These are phyloP conservation scores for Petaurus breviceps DNA, from an alignment of 2,113 vertebrate species.

Conservation along the genomic window DNA sequence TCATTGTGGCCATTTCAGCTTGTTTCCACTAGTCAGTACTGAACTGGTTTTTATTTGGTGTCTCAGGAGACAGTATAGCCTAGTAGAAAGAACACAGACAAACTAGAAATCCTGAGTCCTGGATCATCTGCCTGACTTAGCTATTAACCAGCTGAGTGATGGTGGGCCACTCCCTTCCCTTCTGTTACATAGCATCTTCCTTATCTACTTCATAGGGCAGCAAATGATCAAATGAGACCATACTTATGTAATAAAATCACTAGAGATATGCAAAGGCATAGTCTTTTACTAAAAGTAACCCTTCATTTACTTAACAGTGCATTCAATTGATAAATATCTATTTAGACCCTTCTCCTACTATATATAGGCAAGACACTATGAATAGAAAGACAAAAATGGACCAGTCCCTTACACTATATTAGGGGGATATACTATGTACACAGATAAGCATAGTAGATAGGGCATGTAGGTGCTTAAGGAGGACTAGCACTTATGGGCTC, in stretches of 20 bases:
- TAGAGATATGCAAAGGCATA: background rate
- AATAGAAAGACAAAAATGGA: constrained; percentile 36
- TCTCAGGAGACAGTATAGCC: constrained; percentile 26
- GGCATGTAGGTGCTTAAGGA: no score
- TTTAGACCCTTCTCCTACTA: background rate
- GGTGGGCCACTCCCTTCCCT: background rate
- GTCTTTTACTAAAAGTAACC: constrained; percentile 20
- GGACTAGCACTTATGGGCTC: no score
- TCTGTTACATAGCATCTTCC: background rate
- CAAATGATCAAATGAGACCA: constrained; percentile 41
- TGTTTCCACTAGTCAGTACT: constrained; percentile 25
- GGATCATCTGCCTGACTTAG: constrained; percentile 35
- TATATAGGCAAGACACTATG: background rate
- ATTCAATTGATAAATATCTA: constrained; percentile 46
- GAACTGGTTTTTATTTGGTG: constrained; percentile 36
- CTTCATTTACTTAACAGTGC: constrained; percentile 37
- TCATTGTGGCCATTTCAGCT: constrained; percentile 34
- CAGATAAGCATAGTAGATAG: no score
- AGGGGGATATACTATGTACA: no score
- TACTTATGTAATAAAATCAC: constrained; percentile 35
- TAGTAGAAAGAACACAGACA: constrained; percentile 17
- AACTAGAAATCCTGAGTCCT: constrained; percentile 3
- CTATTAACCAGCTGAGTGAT: constrained; percentile 8
- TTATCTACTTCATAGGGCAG: background rate
- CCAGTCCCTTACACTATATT: background rate